Evolutionary conservation across 2,888 invertebrate species (phyloP).

Genomic region (Herminia tarsipennalis): DNA sequence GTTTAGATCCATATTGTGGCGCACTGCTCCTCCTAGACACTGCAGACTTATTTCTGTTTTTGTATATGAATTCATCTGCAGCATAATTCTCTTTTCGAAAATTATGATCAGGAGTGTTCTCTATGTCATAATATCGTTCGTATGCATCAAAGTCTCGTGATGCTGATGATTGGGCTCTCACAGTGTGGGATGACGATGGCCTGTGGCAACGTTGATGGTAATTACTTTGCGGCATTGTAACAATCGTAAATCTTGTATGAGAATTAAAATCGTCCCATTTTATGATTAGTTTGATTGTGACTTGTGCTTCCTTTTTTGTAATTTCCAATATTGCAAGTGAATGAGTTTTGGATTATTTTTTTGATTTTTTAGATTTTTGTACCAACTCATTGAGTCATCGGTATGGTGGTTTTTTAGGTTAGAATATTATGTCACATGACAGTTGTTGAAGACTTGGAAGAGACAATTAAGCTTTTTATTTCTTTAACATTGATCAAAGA

Average conservation of each 20-base stretch:
- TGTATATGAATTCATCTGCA: conserved; percentile 10
- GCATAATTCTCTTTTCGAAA: conserved; percentile 4
- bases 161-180: neutral
- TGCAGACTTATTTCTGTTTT: neutral
- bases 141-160: conserved; percentile 3
- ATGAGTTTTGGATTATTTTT: no score
- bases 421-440: no score
- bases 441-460: no score
- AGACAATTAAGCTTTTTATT: no score
- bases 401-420: no score
- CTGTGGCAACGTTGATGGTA: neutral
- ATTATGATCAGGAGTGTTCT: neutral
- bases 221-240: conserved; percentile 5
- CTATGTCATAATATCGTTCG: conserved; percentile 7
- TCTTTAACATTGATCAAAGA: no score
- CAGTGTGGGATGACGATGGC: neutral
- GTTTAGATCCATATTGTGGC: neutral
- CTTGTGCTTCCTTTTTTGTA: no score
- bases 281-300: no score
- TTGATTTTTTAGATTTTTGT: no score
- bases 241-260: neutral
- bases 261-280: neutral
- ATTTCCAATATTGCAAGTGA: no score
- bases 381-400: no score
- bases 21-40: neutral